A percentile compares a stretch with the other conserved stretches of the same genome.
These are phyloP conservation scores for Brachionus asplanchnoidis DNA, from an alignment of 1,140 invertebrate species.

Conservation along the genomic window DNA sequence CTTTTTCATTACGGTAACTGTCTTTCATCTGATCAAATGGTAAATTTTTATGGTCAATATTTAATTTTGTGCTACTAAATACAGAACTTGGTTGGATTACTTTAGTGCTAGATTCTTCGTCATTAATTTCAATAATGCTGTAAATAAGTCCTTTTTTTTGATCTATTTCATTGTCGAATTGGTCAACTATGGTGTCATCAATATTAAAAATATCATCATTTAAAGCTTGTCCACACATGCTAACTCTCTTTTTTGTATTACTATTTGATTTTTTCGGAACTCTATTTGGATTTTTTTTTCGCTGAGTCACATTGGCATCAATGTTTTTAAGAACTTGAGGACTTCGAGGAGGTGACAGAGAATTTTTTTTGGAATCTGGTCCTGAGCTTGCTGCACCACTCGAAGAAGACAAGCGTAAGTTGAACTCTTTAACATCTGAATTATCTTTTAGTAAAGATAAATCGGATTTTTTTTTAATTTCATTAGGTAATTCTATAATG, in stretches of 20 bases:
- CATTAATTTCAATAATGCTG: constrained; percentile 5
- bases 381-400: neutral
- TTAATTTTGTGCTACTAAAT: neutral
- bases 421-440: neutral
- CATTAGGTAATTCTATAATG: neutral
- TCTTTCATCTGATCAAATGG: neutral
- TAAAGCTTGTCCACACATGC: constrained; percentile 22
- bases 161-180: constrained; percentile 35
- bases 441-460: neutral
- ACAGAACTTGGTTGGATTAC: neutral
- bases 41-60: neutral
- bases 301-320: constrained; percentile 13
- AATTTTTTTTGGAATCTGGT: neutral
- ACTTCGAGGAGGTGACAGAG: neutral
- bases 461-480: neutral
- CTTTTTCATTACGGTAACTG: neutral
- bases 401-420: neutral
- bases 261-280: neutral
- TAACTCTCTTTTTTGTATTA: constrained; percentile 11
- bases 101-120: neutral
- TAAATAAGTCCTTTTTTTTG: constrained; percentile 1
- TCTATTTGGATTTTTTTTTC: neutral
- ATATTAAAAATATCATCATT: constrained; percentile 40
- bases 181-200: constrained; percentile 35
- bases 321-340: neutral